Conservation (phyloP, 2,113 vertebrate species). For the Dermatemys mawii region DNA sequence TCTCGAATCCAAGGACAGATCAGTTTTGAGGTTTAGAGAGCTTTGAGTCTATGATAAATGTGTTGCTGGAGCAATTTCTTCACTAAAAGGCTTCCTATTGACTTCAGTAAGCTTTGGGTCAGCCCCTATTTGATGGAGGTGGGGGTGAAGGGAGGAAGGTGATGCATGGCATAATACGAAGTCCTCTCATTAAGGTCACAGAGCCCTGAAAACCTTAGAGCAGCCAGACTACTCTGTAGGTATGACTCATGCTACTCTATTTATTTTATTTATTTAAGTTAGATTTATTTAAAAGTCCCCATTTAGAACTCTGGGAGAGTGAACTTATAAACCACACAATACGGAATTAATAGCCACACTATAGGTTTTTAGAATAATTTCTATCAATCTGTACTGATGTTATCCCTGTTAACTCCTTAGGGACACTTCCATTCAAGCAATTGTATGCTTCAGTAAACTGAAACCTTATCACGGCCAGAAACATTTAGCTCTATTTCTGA, state of each 20-base stretch:
- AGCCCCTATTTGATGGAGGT: neutral
- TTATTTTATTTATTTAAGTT: neutral
- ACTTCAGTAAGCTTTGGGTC: neutral
- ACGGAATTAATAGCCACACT: neutral
- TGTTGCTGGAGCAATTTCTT: fast-evolving
- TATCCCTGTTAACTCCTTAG: neutral
- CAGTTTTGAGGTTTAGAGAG: neutral
- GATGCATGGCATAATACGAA: neutral
- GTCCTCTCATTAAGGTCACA: neutral
- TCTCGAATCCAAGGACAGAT: neutral
- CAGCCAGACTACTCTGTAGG: neutral
- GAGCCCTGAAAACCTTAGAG: neutral
- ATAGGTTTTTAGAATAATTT: neutral
- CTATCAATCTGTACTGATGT: neutral
- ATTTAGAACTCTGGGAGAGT: neutral
- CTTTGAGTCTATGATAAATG: neutral
- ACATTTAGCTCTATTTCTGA: neutral
- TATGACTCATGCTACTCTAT: neutral
- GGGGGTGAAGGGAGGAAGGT: too few species aligned
- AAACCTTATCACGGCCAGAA: neutral
- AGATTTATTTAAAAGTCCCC: neutral
- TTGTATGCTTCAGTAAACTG: neutral
- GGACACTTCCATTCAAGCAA: neutral
- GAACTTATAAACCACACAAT: neutral
- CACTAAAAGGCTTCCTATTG: neutral